Conservation (phyloP, 2,113 vertebrate genomes). For the Numenius arquata region DNA sequence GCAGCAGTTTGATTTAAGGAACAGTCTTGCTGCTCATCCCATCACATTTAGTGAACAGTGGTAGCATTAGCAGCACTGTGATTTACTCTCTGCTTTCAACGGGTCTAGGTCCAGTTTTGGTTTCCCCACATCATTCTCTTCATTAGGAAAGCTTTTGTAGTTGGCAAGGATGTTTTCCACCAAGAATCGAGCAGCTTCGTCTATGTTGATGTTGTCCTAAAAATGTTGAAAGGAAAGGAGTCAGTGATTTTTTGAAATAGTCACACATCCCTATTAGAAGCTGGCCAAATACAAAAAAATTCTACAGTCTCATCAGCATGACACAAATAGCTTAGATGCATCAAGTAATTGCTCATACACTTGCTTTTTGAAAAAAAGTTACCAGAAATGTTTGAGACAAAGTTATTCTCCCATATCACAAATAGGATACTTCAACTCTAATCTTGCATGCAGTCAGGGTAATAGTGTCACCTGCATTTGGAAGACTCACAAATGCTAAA, state of each 20-base stretch:
- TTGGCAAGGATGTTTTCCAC: constrained; percentile 93
- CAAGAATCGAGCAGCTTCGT: constrained; percentile 93
- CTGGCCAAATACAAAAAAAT: not conserved
- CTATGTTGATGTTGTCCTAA: constrained; percentile 98
- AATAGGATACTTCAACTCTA: not conserved
- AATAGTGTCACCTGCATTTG: not conserved
- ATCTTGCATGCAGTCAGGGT: not conserved
- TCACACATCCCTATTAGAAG: not conserved
- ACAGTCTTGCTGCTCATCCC: constrained; percentile 28
- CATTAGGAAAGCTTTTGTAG: constrained; percentile 84
- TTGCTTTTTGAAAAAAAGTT: not conserved
- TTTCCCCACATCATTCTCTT: constrained; percentile 85
- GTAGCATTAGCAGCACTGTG: constrained; percentile 89
- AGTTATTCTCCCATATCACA: not conserved
- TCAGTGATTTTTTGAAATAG: not conserved
- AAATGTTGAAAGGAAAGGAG: not conserved
- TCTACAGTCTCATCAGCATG: not conserved
- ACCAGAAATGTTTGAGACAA: not conserved
- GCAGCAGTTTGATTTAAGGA: not conserved
- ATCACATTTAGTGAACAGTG: not conserved
- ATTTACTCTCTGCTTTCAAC: constrained; percentile 84
- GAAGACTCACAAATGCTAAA: not conserved
- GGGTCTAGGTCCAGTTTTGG: constrained; percentile 86
- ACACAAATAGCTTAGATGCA: not conserved
- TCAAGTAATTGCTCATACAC: not conserved